Conservation (phyloP, 2,888 invertebrate species). For the Anorthoa munda region DNA sequence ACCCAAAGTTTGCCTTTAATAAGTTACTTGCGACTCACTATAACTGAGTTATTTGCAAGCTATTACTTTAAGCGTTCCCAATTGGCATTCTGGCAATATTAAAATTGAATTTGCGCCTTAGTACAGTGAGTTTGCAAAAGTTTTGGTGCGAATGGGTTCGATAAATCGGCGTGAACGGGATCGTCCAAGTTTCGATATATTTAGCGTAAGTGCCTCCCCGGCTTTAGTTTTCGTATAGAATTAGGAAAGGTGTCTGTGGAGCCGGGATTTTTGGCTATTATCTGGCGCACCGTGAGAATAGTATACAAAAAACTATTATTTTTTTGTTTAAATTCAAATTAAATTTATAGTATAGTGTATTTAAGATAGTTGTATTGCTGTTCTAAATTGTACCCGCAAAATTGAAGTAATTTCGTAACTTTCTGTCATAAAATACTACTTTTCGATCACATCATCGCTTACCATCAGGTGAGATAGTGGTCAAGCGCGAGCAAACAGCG, state of each 20-base stretch:
- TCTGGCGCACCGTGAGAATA: background rate
- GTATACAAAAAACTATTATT: too few relatives aligned
- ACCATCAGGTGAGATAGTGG: too few relatives aligned
- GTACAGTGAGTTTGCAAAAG: slow-evolving; percentile 59
- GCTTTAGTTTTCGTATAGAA: slow-evolving; percentile 59
- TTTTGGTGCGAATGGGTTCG: slow-evolving; percentile 66
- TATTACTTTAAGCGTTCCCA: slow-evolving; percentile 65
- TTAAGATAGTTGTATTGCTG: too few relatives aligned
- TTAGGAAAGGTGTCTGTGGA: slow-evolving; percentile 43
- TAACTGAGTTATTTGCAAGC: slow-evolving; percentile 65
- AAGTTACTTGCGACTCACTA: slow-evolving; percentile 56
- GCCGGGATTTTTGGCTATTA: slow-evolving; percentile 6
- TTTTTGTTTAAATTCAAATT: too few relatives aligned
- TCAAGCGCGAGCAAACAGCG: too few relatives aligned
- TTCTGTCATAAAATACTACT: too few relatives aligned
- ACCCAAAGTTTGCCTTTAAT: slow-evolving; percentile 39
- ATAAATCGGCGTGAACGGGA: slow-evolving; percentile 76
- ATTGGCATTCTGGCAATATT: slow-evolving; percentile 69
- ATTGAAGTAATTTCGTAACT: too few relatives aligned
- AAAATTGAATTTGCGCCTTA: slow-evolving; percentile 73
- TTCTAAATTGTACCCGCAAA: too few relatives aligned
- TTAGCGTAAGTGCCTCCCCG: slow-evolving; percentile 64
- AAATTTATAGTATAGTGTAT: too few relatives aligned
- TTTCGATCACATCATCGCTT: too few relatives aligned
- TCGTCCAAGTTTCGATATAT: slow-evolving; percentile 77